A percentile compares a stretch with the other conserved stretches of the same genome.
Conservation (phyloP, 2,797 vertebrate species). For the Limnodromus scolopaceus region DNA sequence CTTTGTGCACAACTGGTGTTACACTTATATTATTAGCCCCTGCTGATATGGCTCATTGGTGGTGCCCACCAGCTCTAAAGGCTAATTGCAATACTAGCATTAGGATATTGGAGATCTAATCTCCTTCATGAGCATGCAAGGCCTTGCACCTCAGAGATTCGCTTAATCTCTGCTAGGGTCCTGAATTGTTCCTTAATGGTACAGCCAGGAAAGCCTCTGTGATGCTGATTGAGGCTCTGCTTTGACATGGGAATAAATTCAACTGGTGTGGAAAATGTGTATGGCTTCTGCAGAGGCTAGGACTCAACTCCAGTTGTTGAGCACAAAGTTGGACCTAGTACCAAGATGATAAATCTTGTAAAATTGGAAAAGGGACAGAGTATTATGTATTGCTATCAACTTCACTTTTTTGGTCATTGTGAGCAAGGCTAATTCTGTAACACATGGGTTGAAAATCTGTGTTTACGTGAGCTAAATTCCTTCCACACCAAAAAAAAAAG, state of each 20-base stretch:
- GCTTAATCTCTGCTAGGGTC: neutral
- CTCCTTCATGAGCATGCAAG: neutral
- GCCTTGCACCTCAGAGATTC: neutral
- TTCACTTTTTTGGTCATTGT: neutral
- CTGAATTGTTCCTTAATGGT: neutral
- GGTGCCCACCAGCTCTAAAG: neutral
- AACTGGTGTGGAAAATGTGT: neutral
- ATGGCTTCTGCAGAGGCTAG: neutral
- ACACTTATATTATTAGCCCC: fast-evolving
- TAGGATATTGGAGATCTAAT: neutral
- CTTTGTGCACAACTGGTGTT: fast-evolving
- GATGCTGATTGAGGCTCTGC: neutral
- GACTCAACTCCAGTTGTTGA: neutral
- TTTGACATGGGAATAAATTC: neutral
- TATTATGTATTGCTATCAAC: neutral
- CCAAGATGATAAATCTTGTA: neutral
- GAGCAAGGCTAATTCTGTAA: neutral
- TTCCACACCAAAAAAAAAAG: neutral
- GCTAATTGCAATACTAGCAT: too few relatives aligned
- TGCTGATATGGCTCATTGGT: fast-evolving
- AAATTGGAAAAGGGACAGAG: neutral
- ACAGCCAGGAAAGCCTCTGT: neutral
- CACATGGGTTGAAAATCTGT: neutral
- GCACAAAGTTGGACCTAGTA: neutral
- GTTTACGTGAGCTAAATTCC: neutral